A percentile compares a stretch with the other conserved stretches of the same genome.
Conservation (phyloP, 2,797 vertebrate species). For the Esox masquinongy region DNA sequence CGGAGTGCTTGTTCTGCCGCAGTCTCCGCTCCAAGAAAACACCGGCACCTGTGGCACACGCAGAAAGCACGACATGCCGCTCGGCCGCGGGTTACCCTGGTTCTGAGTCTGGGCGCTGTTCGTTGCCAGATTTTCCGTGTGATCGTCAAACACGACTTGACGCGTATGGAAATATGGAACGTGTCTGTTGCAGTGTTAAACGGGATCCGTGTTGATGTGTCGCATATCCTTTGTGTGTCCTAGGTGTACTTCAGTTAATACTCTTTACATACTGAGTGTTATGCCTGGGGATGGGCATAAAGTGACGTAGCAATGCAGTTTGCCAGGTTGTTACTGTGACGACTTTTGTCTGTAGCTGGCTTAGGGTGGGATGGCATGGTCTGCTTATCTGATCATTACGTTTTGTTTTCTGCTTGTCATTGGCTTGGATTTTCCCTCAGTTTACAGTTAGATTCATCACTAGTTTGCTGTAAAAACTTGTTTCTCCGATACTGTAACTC, state of each 20-base stretch:
- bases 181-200: conserved; percentile 29
- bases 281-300: neutral
- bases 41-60: neutral
- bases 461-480: neutral
- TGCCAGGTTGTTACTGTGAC: neutral
- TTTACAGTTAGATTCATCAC: neutral
- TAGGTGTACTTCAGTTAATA: conserved; percentile 6
- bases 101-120: neutral
- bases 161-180: conserved; percentile 22
- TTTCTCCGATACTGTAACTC: neutral
- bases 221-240: conserved; percentile 12
- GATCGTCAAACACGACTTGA: conserved; percentile 1
- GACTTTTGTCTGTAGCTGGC: neutral
- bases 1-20: neutral
- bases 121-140: neutral
- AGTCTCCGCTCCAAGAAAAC: neutral
- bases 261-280: neutral
- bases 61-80: neutral
- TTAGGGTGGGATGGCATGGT: neutral
- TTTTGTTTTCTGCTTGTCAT: neutral
- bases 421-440: neutral
- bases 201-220: conserved; percentile 25
- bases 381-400: neutral
- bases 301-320: neutral
- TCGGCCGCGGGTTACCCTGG: neutral